Evolutionary conservation across 1,140 invertebrate species (phyloP).

Genomic region (Drosophila chauvacae): DNA sequence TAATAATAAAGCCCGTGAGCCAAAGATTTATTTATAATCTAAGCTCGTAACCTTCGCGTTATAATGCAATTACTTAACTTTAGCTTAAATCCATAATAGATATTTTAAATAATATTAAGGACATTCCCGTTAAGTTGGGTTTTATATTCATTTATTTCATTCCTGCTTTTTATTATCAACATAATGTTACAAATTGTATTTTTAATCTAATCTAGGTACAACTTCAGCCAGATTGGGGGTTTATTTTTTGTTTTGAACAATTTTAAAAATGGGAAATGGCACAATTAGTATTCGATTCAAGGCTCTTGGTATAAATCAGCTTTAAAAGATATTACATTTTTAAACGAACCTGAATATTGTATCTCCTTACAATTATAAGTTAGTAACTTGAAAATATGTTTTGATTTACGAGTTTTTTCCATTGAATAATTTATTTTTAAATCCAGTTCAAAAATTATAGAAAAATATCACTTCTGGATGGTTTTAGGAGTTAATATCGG

Average conservation of each 20-base stretch:
- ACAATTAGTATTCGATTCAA: slow-evolving; percentile 53
- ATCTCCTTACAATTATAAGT: slow-evolving; percentile 27
- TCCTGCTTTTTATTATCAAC: slow-evolving; percentile 46
- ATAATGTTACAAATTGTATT: slow-evolving; percentile 48
- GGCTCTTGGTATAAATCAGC: slow-evolving; percentile 40
- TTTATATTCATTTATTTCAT: slow-evolving; percentile 40
- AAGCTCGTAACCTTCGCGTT: not conserved
- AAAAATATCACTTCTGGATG: slow-evolving; percentile 51
- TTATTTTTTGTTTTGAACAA: slow-evolving; percentile 48
- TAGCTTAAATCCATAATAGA: not conserved
- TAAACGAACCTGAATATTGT: slow-evolving; percentile 29
- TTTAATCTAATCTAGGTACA: slow-evolving; percentile 51
- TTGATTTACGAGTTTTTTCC: slow-evolving; percentile 30
- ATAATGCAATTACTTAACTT: not conserved
- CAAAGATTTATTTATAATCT: not conserved
- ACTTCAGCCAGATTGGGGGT: slow-evolving; percentile 47
- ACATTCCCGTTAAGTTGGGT: not conserved
- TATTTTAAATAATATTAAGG: not conserved
- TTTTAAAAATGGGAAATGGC: slow-evolving; percentile 49
- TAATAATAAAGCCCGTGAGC: not conserved
- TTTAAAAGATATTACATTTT: slow-evolving; percentile 31
- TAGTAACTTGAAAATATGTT: slow-evolving; percentile 38
- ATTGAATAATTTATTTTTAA: slow-evolving; percentile 14
- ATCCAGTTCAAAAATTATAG: slow-evolving; percentile 45
- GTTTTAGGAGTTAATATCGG: slow-evolving; percentile 20